Evolutionary conservation across 2,113 vertebrate genomes (phyloP).

Genomic region (Rana temporaria): DNA sequence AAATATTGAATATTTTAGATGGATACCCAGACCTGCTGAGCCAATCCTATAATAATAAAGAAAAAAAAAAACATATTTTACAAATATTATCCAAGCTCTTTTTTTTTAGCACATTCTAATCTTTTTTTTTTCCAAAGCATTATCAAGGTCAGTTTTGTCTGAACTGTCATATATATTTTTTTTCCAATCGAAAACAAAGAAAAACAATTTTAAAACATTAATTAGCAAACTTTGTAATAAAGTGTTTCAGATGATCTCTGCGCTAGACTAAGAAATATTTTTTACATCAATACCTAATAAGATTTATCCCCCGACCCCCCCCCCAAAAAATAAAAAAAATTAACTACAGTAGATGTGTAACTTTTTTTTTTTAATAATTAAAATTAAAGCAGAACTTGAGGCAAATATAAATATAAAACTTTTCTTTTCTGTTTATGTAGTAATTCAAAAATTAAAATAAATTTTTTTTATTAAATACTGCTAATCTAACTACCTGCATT

Average conservation of each 20-base stretch:
- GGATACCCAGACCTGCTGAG: slow-evolving; percentile 53
- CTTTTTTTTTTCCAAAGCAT: slow-evolving; percentile 8
- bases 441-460: no score
- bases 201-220: slow-evolving; percentile 9
- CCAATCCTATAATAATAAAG: slow-evolving; percentile 13
- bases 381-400: no score
- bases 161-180: slow-evolving; percentile 3
- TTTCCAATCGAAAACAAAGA: neutral
- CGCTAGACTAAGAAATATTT: neutral
- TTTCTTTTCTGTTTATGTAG: neutral
- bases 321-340: neutral
- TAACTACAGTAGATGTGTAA: neutral
- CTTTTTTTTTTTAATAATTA: no score
- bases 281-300: slow-evolving; percentile 24
- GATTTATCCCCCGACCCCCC: neutral
- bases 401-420: no score
- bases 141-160: neutral
- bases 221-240: slow-evolving; percentile 13
- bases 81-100: slow-evolving; percentile 21
- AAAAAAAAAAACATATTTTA: slow-evolving; percentile 18
- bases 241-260: slow-evolving; percentile 36
- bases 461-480: no score
- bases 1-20: slow-evolving; percentile 20
- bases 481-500: neutral
- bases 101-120: slow-evolving; percentile 15